A percentile compares a stretch with the other conserved stretches of the same genome.
Conservation (phyloP, 2,113 vertebrate species). For the Hydrochoerus hydrochaeris region DNA sequence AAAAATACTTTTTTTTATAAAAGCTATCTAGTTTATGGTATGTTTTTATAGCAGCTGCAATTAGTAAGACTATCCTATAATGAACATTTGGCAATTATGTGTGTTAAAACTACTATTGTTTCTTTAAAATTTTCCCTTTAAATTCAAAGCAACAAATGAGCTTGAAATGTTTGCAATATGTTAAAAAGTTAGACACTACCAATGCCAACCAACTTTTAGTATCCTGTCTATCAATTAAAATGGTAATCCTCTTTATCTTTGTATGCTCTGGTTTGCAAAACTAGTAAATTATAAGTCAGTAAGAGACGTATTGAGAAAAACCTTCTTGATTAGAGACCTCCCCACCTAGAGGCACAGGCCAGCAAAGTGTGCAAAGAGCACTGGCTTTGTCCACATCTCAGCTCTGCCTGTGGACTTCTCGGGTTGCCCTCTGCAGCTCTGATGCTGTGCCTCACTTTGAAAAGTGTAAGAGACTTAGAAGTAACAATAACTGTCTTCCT, state of each 20-base stretch:
- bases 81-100: background rate
- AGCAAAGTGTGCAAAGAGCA: accelerated
- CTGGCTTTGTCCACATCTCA: background rate
- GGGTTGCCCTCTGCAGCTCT: background rate
- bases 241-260: background rate
- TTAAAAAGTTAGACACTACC: background rate
- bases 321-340: background rate
- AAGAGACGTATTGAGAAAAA: background rate
- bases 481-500: accelerated
- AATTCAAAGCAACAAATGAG: background rate
- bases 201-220: background rate
- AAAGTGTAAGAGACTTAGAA: background rate
- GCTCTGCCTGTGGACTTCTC: too few relatives aligned
- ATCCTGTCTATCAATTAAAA: background rate
- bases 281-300: background rate
- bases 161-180: background rate
- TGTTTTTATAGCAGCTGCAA: background rate
- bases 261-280: background rate
- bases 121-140: background rate
- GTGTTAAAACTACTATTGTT: background rate
- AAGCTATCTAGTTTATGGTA: background rate
- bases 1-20: background rate
- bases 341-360: background rate
- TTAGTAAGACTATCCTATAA: background rate
- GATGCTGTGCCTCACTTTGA: background rate